Percentiles rank a stretch among this genome's conserved stretches.
phyloP scores from a whole-genome alignment of 2,113 vertebrate genomes.

The Prunella himalayana region DNA sequence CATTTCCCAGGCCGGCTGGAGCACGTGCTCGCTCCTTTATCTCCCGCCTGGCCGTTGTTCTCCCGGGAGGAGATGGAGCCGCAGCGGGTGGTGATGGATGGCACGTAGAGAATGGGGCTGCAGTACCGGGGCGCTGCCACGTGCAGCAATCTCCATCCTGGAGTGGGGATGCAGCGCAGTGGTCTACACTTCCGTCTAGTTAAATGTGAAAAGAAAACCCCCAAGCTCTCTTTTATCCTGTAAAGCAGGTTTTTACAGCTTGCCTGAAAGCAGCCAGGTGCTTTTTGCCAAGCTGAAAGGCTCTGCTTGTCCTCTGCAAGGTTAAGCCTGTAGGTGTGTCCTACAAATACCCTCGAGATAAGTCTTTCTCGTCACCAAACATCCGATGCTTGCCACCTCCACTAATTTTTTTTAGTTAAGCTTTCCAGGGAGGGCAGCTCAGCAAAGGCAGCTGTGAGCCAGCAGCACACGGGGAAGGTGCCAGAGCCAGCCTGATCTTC shows the following conservation, averaged over 20 bases:
- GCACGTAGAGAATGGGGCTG: constrained; percentile 65
- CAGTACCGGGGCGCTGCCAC: constrained; percentile 22
- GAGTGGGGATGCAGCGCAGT: background rate
- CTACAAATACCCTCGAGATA: background rate
- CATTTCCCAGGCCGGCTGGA: background rate
- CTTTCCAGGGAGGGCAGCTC: background rate
- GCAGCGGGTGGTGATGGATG: background rate
- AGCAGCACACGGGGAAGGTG: background rate
- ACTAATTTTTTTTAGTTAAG: background rate
- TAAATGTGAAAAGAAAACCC: background rate
- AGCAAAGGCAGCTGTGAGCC: background rate
- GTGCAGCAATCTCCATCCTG: background rate
- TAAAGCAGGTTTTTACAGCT: background rate
- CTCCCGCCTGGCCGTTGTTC: background rate
- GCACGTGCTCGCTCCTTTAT: background rate
- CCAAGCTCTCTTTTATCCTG: background rate
- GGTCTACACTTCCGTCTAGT: background rate
- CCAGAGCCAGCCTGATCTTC: background rate
- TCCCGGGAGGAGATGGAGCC: background rate
- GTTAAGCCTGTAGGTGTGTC: background rate
- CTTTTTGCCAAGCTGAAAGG: background rate
- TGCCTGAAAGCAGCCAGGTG: background rate
- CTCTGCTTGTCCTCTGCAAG: background rate
- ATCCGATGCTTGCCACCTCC: background rate
- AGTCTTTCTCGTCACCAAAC: background rate